A percentile compares a stretch with the other conserved stretches of the same genome.
These are phyloP conservation scores for Macquaria australasica DNA, from an alignment of 2,113 vertebrate species.

Conservation along the genomic window DNA sequence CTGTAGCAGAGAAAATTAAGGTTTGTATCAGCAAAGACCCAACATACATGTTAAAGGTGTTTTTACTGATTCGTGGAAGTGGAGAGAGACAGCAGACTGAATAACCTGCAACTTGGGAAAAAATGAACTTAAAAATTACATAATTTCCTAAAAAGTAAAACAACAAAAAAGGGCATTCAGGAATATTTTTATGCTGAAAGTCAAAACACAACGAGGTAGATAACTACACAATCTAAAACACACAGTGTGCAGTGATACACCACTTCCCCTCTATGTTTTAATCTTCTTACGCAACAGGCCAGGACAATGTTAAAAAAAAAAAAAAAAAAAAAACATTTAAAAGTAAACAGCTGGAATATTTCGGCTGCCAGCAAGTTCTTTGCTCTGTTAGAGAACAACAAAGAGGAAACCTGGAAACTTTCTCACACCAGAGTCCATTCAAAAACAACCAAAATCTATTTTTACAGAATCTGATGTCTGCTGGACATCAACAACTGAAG, in stretches of 20 bases:
- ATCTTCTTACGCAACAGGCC: conserved; percentile 41
- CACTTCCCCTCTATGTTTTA: conserved; percentile 10
- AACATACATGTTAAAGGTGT: neutral
- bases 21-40: neutral
- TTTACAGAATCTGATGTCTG: neutral
- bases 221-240: neutral
- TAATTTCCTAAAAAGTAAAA: neutral
- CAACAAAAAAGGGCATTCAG: neutral
- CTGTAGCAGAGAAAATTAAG: conserved; percentile 74
- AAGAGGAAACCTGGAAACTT: conserved; percentile 19
- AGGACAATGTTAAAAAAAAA: conserved; percentile 4
- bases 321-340: too few species aligned
- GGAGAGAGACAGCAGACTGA: neutral
- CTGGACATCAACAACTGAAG: too few species aligned
- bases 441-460: neutral
- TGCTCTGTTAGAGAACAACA: conserved; percentile 20
- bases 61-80: neutral
- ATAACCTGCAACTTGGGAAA: too few species aligned
- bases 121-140: neutral
- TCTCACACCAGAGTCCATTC: neutral
- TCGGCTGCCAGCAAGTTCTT: neutral
- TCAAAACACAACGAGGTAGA: neutral
- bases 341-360: conserved; percentile 26
- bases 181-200: neutral
- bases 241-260: neutral